Evolutionary conservation across 1,140 invertebrate species (phyloP).

Genomic region (Drosophila nigromelanica): DNA sequence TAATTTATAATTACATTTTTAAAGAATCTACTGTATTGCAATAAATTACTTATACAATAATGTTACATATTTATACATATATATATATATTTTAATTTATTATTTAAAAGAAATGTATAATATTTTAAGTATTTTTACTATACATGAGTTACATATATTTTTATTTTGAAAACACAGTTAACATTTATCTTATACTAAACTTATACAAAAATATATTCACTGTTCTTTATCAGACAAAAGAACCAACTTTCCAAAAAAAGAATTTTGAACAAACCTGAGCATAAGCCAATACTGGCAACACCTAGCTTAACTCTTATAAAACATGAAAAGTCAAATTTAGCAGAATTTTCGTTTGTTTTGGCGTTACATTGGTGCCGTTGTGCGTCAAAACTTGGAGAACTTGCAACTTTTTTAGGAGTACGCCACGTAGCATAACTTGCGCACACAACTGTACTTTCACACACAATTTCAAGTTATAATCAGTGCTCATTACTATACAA

Average conservation of each 20-base stretch:
- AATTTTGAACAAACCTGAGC: too few species aligned
- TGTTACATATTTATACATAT: too few species aligned
- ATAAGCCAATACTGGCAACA: not conserved
- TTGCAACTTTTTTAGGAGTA: constrained; percentile 6
- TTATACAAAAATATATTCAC: not conserved
- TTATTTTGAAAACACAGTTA: too few species aligned
- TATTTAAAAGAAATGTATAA: too few species aligned
- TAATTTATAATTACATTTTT: too few species aligned
- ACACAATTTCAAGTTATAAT: constrained; percentile 82
- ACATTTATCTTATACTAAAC: too few species aligned
- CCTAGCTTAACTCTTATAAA: not conserved
- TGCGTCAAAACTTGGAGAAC: constrained; percentile 21
- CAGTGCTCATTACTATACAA: constrained; percentile 82
- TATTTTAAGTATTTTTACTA: too few species aligned
- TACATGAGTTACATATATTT: too few species aligned
- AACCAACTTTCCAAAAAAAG: too few species aligned
- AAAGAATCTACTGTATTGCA: too few species aligned
- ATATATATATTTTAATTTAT: too few species aligned
- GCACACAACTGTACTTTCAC: constrained; percentile 78
- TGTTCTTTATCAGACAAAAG: not conserved
- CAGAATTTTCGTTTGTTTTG: constrained; percentile 8
- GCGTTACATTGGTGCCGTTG: not conserved
- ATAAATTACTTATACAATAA: too few species aligned
- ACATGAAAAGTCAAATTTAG: constrained; percentile 13
- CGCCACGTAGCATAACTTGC: constrained; percentile 73